Conservation (phyloP, 1,140 invertebrate genomes). For the Drosophila nikananu region DNA sequence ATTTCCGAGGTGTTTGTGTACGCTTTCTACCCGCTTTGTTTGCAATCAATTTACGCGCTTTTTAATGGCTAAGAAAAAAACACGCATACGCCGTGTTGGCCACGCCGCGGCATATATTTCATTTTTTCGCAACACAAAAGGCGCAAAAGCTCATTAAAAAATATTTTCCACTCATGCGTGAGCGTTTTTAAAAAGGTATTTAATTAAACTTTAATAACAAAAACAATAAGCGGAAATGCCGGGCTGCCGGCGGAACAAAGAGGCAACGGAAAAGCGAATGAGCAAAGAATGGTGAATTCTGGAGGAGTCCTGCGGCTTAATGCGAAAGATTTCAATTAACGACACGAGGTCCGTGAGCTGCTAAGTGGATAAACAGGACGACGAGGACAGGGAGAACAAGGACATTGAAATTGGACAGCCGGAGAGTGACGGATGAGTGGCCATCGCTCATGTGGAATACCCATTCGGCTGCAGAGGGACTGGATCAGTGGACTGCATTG, state of each 20-base stretch:
- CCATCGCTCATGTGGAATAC: conserved; percentile 23
- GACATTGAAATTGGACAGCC: conserved; percentile 18
- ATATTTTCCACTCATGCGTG: conserved; percentile 76
- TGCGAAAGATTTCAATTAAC: conserved; percentile 82
- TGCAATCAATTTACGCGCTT: conserved; percentile 62
- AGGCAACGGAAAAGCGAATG: conserved; percentile 16
- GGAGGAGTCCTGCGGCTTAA: conserved; percentile 47
- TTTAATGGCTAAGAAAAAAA: conserved; percentile 46
- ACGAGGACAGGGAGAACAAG: conserved; percentile 6
- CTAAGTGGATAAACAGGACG: conserved; percentile 75
- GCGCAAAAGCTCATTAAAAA: conserved; percentile 79
- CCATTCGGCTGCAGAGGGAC: conserved; percentile 23
- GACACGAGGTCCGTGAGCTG: conserved; percentile 55
- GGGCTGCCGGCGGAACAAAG: conserved; percentile 42
- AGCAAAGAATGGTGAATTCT: conserved; percentile 14
- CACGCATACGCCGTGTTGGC: conserved; percentile 55
- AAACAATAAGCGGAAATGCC: conserved; percentile 51
- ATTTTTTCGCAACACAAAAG: conserved; percentile 55
- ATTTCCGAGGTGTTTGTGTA: conserved; percentile 21
- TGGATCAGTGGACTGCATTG: conserved; percentile 58
- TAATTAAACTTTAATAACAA: conserved; percentile 82
- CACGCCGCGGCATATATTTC: conserved; percentile 29
- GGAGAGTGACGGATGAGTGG: conserved; percentile 17
- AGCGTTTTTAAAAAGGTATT: conserved; percentile 77
- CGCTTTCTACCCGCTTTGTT: conserved; percentile 31